Evolutionary conservation across 2,888 invertebrate species (phyloP).

Genomic region (Helleia helle): DNA sequence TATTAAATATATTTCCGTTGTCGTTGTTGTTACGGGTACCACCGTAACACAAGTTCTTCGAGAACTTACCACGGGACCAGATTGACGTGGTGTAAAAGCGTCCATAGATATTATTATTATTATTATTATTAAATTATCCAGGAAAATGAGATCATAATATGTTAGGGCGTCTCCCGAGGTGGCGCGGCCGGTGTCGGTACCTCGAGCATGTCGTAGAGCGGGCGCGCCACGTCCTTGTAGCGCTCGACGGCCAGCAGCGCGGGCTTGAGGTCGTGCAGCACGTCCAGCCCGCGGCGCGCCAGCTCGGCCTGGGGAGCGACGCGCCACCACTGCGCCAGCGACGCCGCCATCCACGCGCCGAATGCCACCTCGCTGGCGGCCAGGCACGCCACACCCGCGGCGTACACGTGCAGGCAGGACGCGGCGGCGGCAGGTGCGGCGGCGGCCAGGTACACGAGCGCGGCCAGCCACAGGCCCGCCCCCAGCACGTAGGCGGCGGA

Average conservation of each 20-base stretch:
- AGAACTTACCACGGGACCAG: too few relatives aligned
- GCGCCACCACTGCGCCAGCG: constrained; percentile 62
- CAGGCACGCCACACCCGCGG: constrained; percentile 49
- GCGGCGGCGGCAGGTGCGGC: constrained; percentile 21
- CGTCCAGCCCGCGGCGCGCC: constrained; percentile 54
- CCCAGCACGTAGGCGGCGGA: constrained; percentile 56
- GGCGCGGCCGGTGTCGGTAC: constrained; percentile 23
- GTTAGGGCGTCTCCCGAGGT: too few relatives aligned
- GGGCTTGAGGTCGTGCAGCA: constrained; percentile 63
- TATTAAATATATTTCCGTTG: too few relatives aligned
- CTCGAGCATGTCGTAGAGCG: constrained; percentile 61
- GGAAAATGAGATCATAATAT: too few relatives aligned
- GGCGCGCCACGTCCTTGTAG: constrained; percentile 51
- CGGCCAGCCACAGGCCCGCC: constrained; percentile 57
- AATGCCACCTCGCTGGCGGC: constrained; percentile 55
- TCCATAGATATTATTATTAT: too few relatives aligned
- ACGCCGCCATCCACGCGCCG: constrained; percentile 62
- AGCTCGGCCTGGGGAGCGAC: constrained; percentile 57
- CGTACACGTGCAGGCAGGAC: too few relatives aligned
- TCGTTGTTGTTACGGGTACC: too few relatives aligned
- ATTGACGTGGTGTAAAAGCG: too few relatives aligned
- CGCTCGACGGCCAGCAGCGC: constrained; percentile 59
- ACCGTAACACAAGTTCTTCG: too few relatives aligned
- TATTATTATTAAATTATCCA: too few relatives aligned
- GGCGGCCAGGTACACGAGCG: constrained; percentile 54